Base-by-base conservation (phyloP, 2,888 invertebrate species). In the Parnassius orleans region DNA sequence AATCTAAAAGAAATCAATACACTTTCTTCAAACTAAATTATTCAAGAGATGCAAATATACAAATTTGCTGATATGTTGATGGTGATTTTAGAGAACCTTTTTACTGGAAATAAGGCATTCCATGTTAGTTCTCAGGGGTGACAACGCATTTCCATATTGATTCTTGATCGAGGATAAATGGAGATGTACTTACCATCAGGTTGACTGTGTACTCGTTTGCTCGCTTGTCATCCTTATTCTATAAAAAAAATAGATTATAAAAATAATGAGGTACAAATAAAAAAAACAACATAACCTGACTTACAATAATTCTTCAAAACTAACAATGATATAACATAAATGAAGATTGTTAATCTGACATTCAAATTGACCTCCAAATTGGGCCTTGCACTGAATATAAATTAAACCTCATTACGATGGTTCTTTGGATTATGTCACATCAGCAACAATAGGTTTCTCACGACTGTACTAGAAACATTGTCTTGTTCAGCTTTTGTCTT, bases 371-470 rank as follows among this genome's bases (percentile, higher is more conserved):
- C 66, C 83, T 76, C 75, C 64, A 3, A 7, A 14, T 14, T 12
- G 64, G 65, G 64, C 87, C 87, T 87, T 84, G 88, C 88, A 88
- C 90, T 78, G 80, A 79, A 86, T 89, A 77, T 75, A 78, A 81
- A 83, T 76, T 71, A 76, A 76, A 74, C 69, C 72, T 83, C 82
- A 83, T 83, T 83, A 83, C 73, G 66, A 66, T 63, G 76, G 79
- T 80, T 80, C 74, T 65, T 70, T 67, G 64, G 68, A 73, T 88
- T 87, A 87, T 87, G 87, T 88, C 87, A 87, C 80, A 73, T 56
- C 44, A 50, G 48, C 24, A 68, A 71, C 74, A 81, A 76, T 76
- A 69, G 63, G 72, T 69, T 83, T 87, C 87, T 78, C 87, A 87
- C 85, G 76, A 77, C 65, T 70, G 76, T 72, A 67, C 66, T 53